Evolutionary conservation across 1,140 invertebrate species (phyloP), one percentile per base, ranked within the genome.

Genomic region (Drosophila sulfurigaster): DNA sequence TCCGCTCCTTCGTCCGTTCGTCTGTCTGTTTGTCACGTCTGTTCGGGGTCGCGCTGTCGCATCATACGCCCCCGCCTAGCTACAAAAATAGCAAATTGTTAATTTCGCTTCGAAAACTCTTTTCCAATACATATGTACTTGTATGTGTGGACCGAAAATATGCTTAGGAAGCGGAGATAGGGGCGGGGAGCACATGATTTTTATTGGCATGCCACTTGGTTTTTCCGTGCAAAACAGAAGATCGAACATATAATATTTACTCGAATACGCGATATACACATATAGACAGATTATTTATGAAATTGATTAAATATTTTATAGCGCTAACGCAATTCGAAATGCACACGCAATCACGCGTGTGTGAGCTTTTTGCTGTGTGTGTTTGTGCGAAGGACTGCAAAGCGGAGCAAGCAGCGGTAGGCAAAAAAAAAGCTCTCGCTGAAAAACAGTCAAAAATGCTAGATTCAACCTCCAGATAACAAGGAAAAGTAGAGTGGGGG

Each of bases 71-170:
- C 85, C 78, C 83, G 70, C 83, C 80, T 66, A 62, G 54, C 77
- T 88, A 88, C 83, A 41, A 70, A 88, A 89, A 88, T 88, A 88
- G 85, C 80, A 88, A 88, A 88, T 88, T 88, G 83, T 88, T 88
- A 88, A 87, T 87, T 87, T 87, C 67, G 80, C 83, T 89, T 80
- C 83, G 70, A 71, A 87, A 83, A 87, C 83, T 87, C 83, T 87
- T 87, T 87, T 87, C 77, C 83, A 87, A 88, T 83, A 66, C 82
- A 86, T 43, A 72, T 38, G 74, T 43, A 57, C 52, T 68, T 11
- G 25, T 49, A 54, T 15, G 16, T 32, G 13, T 16, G 46, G 20
- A 32, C 32, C 32, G 5, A 32, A 32, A 32, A 32, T 32, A 32
- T 32, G 25, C 28, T 13, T 0, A 25, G 62, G 28, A 72, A 13